A percentile compares a stretch with the other conserved stretches of the same genome.
These are phyloP conservation scores for Phylloscopus collybita DNA, from an alignment of 2,797 vertebrate species.

Conservation along the genomic window DNA sequence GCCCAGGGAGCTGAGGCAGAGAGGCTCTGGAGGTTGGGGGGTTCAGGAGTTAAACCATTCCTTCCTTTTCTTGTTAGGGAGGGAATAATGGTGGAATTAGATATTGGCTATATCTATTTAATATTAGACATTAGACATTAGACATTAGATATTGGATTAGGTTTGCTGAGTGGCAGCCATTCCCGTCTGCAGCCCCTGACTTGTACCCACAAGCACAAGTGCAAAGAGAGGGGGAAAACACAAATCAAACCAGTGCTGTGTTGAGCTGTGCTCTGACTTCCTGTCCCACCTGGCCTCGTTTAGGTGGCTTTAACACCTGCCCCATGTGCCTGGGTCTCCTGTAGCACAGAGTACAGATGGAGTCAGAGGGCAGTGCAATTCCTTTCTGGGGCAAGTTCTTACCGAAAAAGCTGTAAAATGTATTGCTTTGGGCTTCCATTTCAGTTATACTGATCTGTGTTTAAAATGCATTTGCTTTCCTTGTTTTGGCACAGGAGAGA, in stretches of 20 bases:
- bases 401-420: not conserved
- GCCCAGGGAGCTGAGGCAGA: not conserved
- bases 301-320: not conserved
- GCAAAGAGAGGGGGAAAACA: not conserved
- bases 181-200: not conserved
- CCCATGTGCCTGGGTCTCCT: not conserved
- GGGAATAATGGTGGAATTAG: not conserved
- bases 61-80: not conserved
- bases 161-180: not conserved
- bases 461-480: constrained; percentile 18
- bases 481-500: not conserved
- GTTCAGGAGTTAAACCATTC: not conserved
- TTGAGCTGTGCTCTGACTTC: not conserved
- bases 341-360: not conserved
- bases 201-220: not conserved
- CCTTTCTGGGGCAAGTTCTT: not conserved
- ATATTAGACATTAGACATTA: too few relatives aligned
- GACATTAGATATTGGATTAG: not conserved
- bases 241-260: not conserved
- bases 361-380: not conserved
- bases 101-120: not conserved
- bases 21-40: not conserved
- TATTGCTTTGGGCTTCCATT: not conserved
- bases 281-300: not conserved
- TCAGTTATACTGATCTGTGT: not conserved